Conservation (phyloP, 2,888 invertebrate genomes). For the Catocala sponsa region DNA sequence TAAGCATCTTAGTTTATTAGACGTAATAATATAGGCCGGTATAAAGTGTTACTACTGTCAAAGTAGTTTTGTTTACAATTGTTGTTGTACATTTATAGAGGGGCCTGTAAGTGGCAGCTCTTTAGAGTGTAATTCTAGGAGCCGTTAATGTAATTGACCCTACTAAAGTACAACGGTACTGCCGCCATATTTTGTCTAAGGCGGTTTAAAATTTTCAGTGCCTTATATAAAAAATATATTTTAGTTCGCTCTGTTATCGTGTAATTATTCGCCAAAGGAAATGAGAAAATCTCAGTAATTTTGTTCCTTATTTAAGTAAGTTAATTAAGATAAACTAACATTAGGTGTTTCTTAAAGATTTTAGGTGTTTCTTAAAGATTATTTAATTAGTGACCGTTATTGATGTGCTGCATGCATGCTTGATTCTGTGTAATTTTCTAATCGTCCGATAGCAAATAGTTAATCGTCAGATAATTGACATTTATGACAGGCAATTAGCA, state of each 20-base stretch:
- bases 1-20: constrained; percentile 38
- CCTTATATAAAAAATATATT: constrained; percentile 33
- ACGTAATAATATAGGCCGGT: constrained; percentile 27
- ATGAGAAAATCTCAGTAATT: background rate
- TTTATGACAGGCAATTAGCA: too few relatives aligned
- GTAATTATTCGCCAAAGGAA: constrained; percentile 9
- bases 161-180: constrained; percentile 34
- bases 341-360: background rate
- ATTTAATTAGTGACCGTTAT: background rate
- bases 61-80: constrained; percentile 58
- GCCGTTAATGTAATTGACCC: constrained; percentile 50
- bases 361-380: background rate
- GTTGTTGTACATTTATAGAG: constrained; percentile 53
- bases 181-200: constrained; percentile 35
- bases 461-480: too few relatives aligned
- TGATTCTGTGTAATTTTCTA: too few relatives aligned
- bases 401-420: too few relatives aligned
- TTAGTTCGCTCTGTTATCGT: constrained; percentile 17
- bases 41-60: constrained; percentile 38
- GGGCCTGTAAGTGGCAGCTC: constrained; percentile 52
- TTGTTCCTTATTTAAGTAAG: background rate
- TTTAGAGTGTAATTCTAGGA: constrained; percentile 51
- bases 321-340: too few relatives aligned
- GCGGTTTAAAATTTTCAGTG: constrained; percentile 32
- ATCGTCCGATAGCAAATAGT: too few relatives aligned